Base-by-base conservation (phyloP, 2,888 invertebrate species). In the Minunthozetes semirufus region DNA sequence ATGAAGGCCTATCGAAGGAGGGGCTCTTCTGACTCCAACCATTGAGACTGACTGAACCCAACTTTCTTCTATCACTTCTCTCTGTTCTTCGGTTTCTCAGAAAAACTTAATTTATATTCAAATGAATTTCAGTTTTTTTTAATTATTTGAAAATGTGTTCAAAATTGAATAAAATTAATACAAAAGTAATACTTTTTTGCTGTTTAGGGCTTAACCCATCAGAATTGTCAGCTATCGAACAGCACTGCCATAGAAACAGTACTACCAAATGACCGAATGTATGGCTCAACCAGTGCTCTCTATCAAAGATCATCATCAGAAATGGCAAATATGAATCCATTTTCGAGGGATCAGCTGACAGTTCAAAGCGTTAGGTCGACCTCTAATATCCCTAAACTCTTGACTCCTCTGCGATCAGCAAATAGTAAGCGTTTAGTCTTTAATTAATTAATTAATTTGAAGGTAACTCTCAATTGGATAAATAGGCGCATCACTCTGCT, bases 221-320 rank as follows among this genome's bases (percentile, higher is more conserved):
- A 70, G n/a, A 70, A 46, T n/a, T 70, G 70, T 48, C 70, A 70
- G 8, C 15, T 70, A 22, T 22, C 25, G 8, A 46, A 48, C 13
- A 22, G 70, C 5, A 42, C 25, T 0, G 38, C 11, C 19, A 5
- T 17, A n/a, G 38, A 9, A 5, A 19, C 8, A 19, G 46, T 17
- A 1, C 42, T 66, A n/a, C 27, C 70, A 6, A 46, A 15, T 48
- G 70, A 70, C 17, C 70, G 70, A 3, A 22, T 70, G 70, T 70
- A 70, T 27, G 70, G 70, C 11, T 70, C 70, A 6, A 70, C 70
- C 15, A 9, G 70, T 48, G 70, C 70, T 70, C 70, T 70, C 15
- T 25, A 70, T 70, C 70, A 70, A 42, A 22, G 70, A 42, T n/a
- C 25, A 42, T n/a, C n/a, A n/a, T n/a, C n/a, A 70, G 70, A 70